Evolutionary conservation across 2,888 invertebrate species (phyloP).

Genomic region (Amiota mariae): DNA sequence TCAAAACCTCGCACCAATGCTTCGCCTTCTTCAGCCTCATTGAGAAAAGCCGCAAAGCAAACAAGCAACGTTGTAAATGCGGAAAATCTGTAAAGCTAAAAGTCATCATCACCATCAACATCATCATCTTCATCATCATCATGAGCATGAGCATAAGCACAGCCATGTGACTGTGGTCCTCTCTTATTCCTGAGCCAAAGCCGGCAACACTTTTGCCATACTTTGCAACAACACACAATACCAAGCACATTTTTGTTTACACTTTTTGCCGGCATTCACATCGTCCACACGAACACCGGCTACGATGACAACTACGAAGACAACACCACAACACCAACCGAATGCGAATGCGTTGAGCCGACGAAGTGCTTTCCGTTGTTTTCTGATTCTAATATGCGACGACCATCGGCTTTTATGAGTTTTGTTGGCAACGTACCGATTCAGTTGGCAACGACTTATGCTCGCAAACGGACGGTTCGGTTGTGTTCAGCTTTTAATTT

Average conservation of each 20-base stretch:
- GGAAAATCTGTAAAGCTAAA: conserved; percentile 60
- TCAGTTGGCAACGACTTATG: conserved; percentile 64
- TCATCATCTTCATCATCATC: background rate
- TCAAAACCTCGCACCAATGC: conserved; percentile 11
- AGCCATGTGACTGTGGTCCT: background rate
- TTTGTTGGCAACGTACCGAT: conserved; percentile 42
- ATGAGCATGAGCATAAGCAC: background rate
- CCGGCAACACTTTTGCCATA: conserved; percentile 36
- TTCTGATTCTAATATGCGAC: background rate
- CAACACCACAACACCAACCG: conserved; percentile 1
- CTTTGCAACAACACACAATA: no score
- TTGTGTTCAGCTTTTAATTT: conserved; percentile 33
- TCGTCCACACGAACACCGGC: conserved; percentile 6
- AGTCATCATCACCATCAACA: conserved; percentile 36
- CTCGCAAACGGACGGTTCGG: conserved; percentile 53
- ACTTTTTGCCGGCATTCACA: background rate
- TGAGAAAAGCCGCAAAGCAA: conserved; percentile 39
- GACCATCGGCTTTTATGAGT: conserved; percentile 1
- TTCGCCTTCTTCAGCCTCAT: background rate
- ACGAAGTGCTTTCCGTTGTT: background rate
- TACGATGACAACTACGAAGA: background rate
- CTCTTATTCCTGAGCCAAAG: conserved; percentile 32
- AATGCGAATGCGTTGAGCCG: background rate
- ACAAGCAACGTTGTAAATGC: conserved; percentile 44
- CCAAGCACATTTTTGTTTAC: background rate